These are phyloP conservation scores for Gonatopus flavifemur DNA, from an alignment of 1,140 invertebrate species.

Conservation along the genomic window DNA sequence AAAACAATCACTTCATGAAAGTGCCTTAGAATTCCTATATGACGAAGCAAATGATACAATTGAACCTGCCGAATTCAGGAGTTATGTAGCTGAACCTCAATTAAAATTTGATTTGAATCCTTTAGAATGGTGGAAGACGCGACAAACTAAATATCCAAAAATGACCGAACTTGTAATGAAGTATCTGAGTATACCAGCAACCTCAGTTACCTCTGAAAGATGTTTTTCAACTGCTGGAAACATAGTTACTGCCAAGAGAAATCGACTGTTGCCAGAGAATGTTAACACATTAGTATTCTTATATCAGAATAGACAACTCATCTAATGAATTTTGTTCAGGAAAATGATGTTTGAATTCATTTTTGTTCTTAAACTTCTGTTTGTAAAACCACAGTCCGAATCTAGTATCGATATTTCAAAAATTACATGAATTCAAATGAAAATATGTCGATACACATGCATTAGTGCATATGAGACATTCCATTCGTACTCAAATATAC, in stretches of 20 bases:
- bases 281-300: conserved; percentile 21
- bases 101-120: conserved; percentile 11
- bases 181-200: conserved; percentile 13
- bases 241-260: conserved; percentile 16
- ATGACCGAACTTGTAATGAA: conserved; percentile 5
- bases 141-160: conserved; percentile 4
- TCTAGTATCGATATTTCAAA: no score
- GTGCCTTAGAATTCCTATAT: conserved; percentile 11
- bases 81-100: conserved; percentile 12
- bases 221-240: conserved; percentile 19
- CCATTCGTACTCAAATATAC: no score
- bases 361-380: no score
- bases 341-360: no score
- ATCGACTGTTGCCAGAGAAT: conserved; percentile 13
- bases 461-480: no score
- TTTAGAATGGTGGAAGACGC: conserved; percentile 17
- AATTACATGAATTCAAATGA: no score
- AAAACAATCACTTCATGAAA: background rate
- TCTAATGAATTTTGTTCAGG: no score
- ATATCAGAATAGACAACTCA: conserved; percentile 17
- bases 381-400: no score
- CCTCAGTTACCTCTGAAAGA: conserved; percentile 18
- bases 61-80: conserved; percentile 5
- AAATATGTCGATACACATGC: no score
- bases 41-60: background rate